Conservation (phyloP, 2,113 vertebrate species). For the Morone saxatilis region DNA sequence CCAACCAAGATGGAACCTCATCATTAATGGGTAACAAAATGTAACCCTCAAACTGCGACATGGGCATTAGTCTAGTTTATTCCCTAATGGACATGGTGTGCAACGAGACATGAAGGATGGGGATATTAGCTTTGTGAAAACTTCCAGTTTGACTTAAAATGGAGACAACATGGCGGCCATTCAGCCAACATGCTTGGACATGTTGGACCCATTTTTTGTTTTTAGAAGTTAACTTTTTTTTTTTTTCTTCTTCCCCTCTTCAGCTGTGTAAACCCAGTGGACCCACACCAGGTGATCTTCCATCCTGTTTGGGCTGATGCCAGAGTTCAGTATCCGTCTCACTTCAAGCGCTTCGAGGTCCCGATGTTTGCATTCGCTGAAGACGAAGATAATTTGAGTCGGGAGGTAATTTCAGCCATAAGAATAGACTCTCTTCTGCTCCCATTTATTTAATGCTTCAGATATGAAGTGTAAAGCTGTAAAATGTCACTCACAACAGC, state of each 20-base stretch:
- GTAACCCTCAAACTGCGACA: background rate
- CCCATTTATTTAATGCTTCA: background rate
- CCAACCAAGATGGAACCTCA: constrained; percentile 79
- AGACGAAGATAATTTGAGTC: constrained; percentile 37
- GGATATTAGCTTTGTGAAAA: background rate
- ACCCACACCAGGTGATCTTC: constrained; percentile 66
- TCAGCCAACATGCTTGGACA: background rate
- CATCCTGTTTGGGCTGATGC: constrained; percentile 67
- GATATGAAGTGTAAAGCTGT: background rate
- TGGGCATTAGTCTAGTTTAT: no score
- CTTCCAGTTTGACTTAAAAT: background rate
- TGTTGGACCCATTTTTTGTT: no score
- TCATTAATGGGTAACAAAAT: constrained; percentile 75
- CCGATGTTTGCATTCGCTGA: constrained; percentile 78
- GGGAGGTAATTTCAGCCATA: constrained; percentile 61
- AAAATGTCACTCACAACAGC: background rate
- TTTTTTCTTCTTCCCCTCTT: background rate
- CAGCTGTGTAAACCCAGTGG: constrained; percentile 77
- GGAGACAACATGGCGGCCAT: background rate
- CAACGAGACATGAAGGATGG: background rate
- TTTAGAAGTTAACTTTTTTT: background rate
- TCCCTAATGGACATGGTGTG: background rate
- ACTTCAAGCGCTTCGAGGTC: constrained; percentile 82
- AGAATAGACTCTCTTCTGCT: no score
- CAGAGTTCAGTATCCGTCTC: constrained; percentile 71